These are phyloP conservation scores for Brienomyrus brachyistius DNA, from an alignment of 2,113 vertebrate species.

Conservation along the genomic window DNA sequence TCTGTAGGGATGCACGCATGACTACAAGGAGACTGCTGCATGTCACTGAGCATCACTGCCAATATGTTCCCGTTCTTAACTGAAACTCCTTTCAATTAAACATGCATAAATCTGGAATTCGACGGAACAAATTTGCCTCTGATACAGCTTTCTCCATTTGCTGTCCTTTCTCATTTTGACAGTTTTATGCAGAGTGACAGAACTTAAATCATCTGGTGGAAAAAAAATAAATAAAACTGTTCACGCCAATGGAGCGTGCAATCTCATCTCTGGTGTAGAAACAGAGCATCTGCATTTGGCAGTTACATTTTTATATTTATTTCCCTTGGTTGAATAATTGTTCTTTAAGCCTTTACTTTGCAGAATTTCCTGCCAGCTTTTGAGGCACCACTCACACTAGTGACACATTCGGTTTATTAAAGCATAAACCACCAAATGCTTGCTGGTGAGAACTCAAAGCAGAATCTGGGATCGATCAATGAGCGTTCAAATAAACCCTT, in stretches of 20 bases:
- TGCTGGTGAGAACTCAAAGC: background rate
- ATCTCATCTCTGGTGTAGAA: background rate
- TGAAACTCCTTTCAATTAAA: background rate
- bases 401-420: background rate
- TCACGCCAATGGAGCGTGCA: background rate
- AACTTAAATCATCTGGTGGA: background rate
- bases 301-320: background rate
- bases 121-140: background rate
- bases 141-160: background rate
- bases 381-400: background rate
- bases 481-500: background rate
- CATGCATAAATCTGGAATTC: background rate
- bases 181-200: background rate
- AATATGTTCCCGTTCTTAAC: background rate
- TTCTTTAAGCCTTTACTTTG: background rate
- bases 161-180: slow-evolving; percentile 11
- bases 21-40: background rate
- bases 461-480: background rate
- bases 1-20: background rate
- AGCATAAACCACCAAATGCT: background rate
- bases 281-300: background rate
- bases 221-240: background rate
- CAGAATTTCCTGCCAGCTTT: background rate
- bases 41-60: background rate
- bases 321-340: background rate